Evolutionary conservation across 2,113 vertebrate genomes (phyloP), one percentile per base, ranked within the genome.

Genomic region (Sebastes fasciatus): DNA sequence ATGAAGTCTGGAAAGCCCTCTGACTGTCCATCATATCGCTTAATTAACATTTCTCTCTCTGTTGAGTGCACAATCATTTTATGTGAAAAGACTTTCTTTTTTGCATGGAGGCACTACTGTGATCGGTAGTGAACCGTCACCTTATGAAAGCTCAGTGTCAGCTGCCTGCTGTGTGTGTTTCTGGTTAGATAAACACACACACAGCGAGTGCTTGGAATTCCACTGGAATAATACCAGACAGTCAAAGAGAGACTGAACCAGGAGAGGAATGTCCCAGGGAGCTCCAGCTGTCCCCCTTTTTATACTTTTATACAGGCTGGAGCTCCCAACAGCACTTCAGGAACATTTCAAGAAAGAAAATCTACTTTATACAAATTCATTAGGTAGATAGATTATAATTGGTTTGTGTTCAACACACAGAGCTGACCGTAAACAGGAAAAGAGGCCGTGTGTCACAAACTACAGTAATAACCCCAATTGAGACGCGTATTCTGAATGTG

Each of bases 121-220:
- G 40, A n/a, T 42, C 17, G 11, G 62, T 43, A 34, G 34, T 34
- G 34, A 34, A 34, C 34, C 34, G 34, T 52, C 57, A 55, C 49
- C 42, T 49, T 23, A 34, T 34, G 48, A 46, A 51, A 69, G 52
- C 61, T 17, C 60, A 4, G 65, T 26, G 7, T 63, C 70, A 79
- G 65, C 69, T 68, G 60, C 55, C 46, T 43, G 48, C 58, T 49
- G 68, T 71, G 55, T 71, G 55, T 69, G 23, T 64, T 34, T 64
- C 26, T 63, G 63, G 4, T 71, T 71, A 48, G 1, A 57, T 42
- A 71, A 74, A 76, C 61, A 70, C 79, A 71, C 48, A 40, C 10
- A 77, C 58, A 77, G 40, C 0, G n/a, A 79, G n/a, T 81, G 71
- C 23, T n/a, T 88, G 71, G 77, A 54, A 86, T 92, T 92, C 81